Percentiles rank a stretch among this genome's conserved stretches.
These are phyloP conservation scores for Hipparchia sbordonii DNA, from an alignment of 2,888 invertebrate genomes.

Conservation along the genomic window DNA sequence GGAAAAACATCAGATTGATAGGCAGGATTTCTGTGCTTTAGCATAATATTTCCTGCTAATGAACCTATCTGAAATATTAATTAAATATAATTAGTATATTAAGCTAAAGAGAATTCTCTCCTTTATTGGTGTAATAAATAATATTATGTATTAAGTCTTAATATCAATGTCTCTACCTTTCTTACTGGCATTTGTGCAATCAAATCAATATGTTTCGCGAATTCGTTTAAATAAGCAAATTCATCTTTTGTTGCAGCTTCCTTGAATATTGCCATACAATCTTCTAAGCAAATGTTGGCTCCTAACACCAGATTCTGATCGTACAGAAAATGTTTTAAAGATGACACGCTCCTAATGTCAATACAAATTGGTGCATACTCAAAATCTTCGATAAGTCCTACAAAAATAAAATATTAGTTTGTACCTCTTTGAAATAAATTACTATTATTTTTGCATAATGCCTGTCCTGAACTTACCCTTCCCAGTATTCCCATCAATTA, in stretches of 20 bases:
- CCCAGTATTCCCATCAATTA: constrained; percentile 87
- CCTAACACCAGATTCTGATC: constrained; percentile 80
- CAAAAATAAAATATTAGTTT: background rate
- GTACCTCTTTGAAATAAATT: background rate
- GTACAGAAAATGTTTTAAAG: constrained; percentile 57
- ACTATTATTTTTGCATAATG: background rate
- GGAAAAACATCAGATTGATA: constrained; percentile 87
- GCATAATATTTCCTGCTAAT: constrained; percentile 86
- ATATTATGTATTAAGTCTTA: background rate
- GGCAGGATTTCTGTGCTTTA: constrained; percentile 82
- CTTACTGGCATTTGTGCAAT: constrained; percentile 85
- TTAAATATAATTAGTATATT: background rate
- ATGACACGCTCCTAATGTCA: constrained; percentile 63
- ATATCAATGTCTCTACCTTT: constrained; percentile 68
- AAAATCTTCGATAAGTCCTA: constrained; percentile 63
- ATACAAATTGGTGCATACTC: constrained; percentile 59
- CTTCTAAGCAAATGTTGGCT: constrained; percentile 82
- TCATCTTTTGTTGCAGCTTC: constrained; percentile 61
- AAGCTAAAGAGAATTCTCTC: background rate
- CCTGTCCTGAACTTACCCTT: constrained; percentile 78
- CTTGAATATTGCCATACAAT: constrained; percentile 76
- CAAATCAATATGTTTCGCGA: constrained; percentile 83
- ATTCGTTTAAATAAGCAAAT: constrained; percentile 78
- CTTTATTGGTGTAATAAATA: background rate
- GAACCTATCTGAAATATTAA: constrained; percentile 80